Conservation (phyloP, 1,140 invertebrate genomes). For the Dysdera silvatica region DNA sequence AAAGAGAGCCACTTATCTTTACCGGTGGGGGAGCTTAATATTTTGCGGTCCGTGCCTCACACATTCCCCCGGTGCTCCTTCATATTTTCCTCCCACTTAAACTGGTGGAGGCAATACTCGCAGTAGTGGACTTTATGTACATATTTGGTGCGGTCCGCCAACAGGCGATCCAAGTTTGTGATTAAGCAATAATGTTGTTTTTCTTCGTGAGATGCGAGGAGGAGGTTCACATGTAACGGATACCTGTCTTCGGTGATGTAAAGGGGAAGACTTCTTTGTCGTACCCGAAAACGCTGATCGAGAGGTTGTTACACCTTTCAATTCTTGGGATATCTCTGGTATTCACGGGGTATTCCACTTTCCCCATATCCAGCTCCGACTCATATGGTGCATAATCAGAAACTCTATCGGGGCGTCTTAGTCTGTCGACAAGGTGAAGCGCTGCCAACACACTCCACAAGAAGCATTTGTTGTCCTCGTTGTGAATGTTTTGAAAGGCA, state of each 20-base stretch:
- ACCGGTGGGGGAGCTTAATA: neutral
- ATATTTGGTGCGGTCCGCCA: neutral
- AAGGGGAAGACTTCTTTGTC: no score
- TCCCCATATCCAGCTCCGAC: neutral
- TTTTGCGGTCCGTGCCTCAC: neutral
- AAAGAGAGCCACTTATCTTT: neutral
- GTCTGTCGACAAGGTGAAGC: neutral
- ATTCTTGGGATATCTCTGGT: neutral
- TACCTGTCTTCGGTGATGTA: no score
- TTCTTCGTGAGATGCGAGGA: neutral
- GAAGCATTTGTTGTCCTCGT: slow-evolving; percentile 22
- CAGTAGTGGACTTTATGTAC: neutral
- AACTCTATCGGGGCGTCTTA: neutral
- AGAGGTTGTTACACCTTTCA: slow-evolving; percentile 14
- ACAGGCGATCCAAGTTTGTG: neutral
- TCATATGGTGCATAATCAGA: slow-evolving; percentile 4
- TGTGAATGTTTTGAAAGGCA: slow-evolving; percentile 13
- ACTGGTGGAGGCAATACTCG: neutral
- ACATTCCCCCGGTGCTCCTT: neutral
- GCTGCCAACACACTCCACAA: slow-evolving; percentile 13
- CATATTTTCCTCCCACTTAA: neutral
- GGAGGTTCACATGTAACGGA: no score
- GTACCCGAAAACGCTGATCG: slow-evolving; percentile 3
- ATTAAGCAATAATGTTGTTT: neutral
- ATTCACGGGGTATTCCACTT: neutral